phyloP scores from a whole-genome alignment of 2,113 vertebrate species.

The Macquaria australasica region DNA sequence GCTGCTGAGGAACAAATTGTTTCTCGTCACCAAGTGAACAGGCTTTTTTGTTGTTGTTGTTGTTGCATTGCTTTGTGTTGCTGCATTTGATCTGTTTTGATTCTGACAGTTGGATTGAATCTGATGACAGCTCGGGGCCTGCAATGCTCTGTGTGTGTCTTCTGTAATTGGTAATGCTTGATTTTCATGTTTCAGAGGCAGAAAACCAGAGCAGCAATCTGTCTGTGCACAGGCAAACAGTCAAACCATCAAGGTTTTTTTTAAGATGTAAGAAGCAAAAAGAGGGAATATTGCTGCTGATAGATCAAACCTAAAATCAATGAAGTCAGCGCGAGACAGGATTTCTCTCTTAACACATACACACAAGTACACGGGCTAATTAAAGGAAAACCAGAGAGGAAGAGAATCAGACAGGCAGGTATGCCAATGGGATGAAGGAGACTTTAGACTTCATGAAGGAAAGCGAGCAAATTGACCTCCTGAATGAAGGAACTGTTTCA shows the following conservation, averaged over 20 bases:
- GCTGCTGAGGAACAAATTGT: slow-evolving; percentile 47
- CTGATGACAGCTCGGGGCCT: slow-evolving; percentile 65
- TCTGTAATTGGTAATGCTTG: slow-evolving; percentile 75
- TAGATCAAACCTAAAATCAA: slow-evolving; percentile 72
- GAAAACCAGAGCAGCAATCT: slow-evolving; percentile 67
- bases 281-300: slow-evolving; percentile 57
- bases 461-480: slow-evolving; percentile 76
- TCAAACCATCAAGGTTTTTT: slow-evolving; percentile 57
- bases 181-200: slow-evolving; percentile 66
- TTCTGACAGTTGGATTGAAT: slow-evolving; percentile 71
- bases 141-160: slow-evolving; percentile 57
- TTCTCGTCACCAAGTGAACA: slow-evolving; percentile 39
- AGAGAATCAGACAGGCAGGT: slow-evolving; percentile 60
- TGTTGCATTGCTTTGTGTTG: slow-evolving; percentile 40
- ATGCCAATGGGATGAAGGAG: slow-evolving; percentile 65
- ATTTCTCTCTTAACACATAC: slow-evolving; percentile 22
- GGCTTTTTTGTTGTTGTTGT: not conserved
- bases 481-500: slow-evolving; percentile 80
- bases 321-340: slow-evolving; percentile 47
- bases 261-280: slow-evolving; percentile 34
- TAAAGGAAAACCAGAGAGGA: slow-evolving; percentile 58
- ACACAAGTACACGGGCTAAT: slow-evolving; percentile 59
- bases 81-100: slow-evolving; percentile 78
- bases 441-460: slow-evolving; percentile 76
- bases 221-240: slow-evolving; percentile 61